These are phyloP conservation scores for Peromyscus eremicus DNA, from an alignment of 2,797 vertebrate genomes.

Conservation along the genomic window DNA sequence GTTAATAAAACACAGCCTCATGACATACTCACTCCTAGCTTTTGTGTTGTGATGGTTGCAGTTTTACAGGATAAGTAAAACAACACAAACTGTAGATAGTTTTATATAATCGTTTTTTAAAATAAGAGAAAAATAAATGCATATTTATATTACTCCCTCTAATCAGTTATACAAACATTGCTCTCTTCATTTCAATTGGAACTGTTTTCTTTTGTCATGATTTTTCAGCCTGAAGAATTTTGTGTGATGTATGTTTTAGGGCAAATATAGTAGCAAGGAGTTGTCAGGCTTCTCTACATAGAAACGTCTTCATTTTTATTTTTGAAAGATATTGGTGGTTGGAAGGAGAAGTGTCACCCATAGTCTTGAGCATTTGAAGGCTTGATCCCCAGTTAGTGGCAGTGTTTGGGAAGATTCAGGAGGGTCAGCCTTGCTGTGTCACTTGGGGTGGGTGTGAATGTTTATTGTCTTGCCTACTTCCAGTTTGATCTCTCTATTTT, in stretches of 20 bases:
- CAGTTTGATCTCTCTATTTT: neutral
- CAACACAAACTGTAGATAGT: neutral
- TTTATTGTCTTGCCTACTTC: neutral
- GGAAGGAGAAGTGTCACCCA: too few species aligned
- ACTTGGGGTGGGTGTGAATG: neutral
- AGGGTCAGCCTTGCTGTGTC: neutral
- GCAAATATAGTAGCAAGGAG: neutral
- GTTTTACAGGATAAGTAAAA: neutral
- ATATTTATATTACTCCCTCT: neutral
- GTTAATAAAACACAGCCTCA: neutral
- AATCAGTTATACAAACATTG: neutral
- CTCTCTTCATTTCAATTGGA: neutral
- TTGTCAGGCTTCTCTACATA: neutral
- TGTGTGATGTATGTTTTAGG: neutral
- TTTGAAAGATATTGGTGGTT: neutral
- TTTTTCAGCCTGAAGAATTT: neutral
- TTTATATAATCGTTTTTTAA: neutral
- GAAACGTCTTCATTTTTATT: neutral
- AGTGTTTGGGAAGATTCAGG: too few species aligned
- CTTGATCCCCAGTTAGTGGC: too few species aligned
- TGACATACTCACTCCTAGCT: too few species aligned
- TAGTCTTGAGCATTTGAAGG: too few species aligned
- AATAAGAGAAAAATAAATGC: neutral
- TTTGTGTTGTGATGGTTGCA: neutral
- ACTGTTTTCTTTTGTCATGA: neutral